These are phyloP conservation scores for Metacarcinus magister DNA, from an alignment of 2,888 invertebrate genomes.

Conservation along the genomic window DNA sequence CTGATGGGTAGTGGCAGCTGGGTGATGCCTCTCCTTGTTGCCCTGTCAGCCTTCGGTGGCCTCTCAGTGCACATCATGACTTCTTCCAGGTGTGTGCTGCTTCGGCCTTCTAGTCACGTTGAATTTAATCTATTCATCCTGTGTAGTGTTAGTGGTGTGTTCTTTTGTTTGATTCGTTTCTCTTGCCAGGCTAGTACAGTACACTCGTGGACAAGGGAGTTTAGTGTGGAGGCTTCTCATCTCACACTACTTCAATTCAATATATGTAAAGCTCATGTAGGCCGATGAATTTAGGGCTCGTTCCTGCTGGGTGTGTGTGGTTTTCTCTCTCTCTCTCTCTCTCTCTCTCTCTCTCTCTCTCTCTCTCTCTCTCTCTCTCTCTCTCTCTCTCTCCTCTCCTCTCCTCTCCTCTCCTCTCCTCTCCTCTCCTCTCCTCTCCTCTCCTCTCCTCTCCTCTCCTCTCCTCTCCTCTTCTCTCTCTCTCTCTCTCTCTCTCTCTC, in stretches of 20 bases:
- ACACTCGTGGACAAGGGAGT: no score
- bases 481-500: slow-evolving; percentile 48
- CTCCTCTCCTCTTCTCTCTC: neutral
- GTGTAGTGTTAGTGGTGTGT: neutral
- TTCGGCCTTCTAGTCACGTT: neutral
- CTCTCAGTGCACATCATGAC: slow-evolving; percentile 98
- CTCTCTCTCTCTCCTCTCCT: neutral
- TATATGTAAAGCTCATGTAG: no score
- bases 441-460: neutral
- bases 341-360: no score
- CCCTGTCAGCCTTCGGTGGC: slow-evolving; percentile 94
- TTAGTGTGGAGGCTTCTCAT: no score
- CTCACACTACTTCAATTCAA: no score
- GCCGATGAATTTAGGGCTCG: no score
- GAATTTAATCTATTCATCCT: neutral
- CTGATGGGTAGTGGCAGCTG: slow-evolving; percentile 90
- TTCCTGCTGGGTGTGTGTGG: no score
- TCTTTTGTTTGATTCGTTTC: neutral
- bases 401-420: slow-evolving; percentile 34
- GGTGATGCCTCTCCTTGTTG: slow-evolving; percentile 96
- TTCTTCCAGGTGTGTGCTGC: slow-evolving; percentile 88
- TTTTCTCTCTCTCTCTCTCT: no score
- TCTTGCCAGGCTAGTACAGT: neutral
- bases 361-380: no score
- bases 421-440: neutral